These are phyloP conservation scores for Cheilosia urbana DNA, from an alignment of 2,888 invertebrate species.

Conservation along the genomic window DNA sequence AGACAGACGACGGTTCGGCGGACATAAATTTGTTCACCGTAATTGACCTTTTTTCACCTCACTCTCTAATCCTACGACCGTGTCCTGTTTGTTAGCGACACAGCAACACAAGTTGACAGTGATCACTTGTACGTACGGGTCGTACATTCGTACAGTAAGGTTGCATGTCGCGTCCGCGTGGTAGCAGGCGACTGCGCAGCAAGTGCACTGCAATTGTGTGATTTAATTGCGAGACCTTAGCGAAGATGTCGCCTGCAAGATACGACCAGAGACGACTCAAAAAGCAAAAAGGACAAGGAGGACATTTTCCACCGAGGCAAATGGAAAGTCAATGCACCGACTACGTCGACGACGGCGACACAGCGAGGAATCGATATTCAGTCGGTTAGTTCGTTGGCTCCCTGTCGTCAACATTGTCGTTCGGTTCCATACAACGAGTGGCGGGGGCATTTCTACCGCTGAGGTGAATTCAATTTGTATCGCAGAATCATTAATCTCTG, in stretches of 20 bases:
- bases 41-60: constrained; percentile 70
- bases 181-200: constrained; percentile 56
- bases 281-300: constrained; percentile 40
- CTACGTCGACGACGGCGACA: constrained; percentile 7
- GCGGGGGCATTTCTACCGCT: neutral
- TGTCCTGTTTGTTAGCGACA: constrained; percentile 67
- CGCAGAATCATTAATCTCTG: constrained; percentile 63
- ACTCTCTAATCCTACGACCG: constrained; percentile 44
- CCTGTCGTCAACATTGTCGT: neutral
- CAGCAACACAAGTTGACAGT: constrained; percentile 69
- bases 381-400: constrained; percentile 8
- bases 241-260: constrained; percentile 37
- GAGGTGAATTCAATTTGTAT: constrained; percentile 67
- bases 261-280: constrained; percentile 13
- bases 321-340: constrained; percentile 54
- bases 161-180: constrained; percentile 40
- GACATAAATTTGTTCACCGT: constrained; percentile 74
- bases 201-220: constrained; percentile 69
- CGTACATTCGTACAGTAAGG: constrained; percentile 57
- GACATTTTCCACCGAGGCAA: constrained; percentile 27
- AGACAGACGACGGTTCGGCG: constrained; percentile 55
- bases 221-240: constrained; percentile 65
- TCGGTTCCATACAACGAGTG: neutral
- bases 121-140: constrained; percentile 60
- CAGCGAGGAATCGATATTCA: constrained; percentile 51